Conservation (phyloP, 2,113 vertebrate species). For the Ornithorhynchus anatinus region DNA sequence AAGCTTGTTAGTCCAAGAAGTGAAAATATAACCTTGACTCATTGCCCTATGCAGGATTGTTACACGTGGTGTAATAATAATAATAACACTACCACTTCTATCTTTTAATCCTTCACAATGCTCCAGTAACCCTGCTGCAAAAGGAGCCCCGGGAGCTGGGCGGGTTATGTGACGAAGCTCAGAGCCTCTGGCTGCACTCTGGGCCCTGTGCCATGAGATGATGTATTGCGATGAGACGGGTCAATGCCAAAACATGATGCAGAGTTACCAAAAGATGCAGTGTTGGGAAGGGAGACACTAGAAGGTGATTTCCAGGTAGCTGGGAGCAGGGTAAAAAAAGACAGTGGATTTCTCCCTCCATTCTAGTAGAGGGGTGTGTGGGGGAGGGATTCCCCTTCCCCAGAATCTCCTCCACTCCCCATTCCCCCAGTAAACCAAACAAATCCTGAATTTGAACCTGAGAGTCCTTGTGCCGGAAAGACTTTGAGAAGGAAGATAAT, state of each 20-base stretch:
- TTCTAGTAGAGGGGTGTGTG: too few species aligned
- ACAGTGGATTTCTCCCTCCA: too few species aligned
- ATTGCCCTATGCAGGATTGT: constrained; percentile 23
- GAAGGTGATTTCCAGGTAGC: neutral
- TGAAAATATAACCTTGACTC: constrained; percentile 37
- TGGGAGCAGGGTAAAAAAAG: neutral
- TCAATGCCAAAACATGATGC: neutral
- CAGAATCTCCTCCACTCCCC: too few species aligned
- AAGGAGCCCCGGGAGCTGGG: neutral
- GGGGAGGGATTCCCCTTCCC: too few species aligned
- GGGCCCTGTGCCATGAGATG: neutral
- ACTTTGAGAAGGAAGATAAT: too few species aligned
- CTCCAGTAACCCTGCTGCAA: neutral
- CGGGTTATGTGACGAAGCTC: neutral
- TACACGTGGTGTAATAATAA: constrained; percentile 34
- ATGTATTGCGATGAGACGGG: neutral
- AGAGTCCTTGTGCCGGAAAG: too few species aligned
- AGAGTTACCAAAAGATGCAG: neutral
- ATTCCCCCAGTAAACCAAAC: too few species aligned
- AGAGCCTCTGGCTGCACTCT: neutral
- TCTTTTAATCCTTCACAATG: neutral
- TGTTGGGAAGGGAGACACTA: constrained; percentile 2
- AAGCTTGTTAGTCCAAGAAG: constrained; percentile 38
- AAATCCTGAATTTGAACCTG: too few species aligned
- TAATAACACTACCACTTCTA: neutral